Percentiles rank a stretch among this genome's conserved stretches.
Conservation (phyloP, 2,113 vertebrate species). For the Rhinoderma darwinii region DNA sequence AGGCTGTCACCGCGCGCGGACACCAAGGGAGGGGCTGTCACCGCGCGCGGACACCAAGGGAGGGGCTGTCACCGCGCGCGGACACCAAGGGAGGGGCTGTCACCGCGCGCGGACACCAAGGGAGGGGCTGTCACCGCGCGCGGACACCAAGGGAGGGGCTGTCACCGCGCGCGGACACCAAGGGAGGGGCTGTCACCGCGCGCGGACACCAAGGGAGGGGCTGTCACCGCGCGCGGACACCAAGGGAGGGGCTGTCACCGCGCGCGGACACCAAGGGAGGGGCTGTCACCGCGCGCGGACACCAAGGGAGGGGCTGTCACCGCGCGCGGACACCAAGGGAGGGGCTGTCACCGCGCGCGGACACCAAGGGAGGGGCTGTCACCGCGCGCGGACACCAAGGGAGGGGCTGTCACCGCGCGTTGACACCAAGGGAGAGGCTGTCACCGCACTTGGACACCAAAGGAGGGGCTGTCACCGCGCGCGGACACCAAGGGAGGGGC, state of each 20-base stretch:
- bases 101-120: conserved; percentile 24
- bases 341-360: conserved; percentile 14
- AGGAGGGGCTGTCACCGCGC: too few species aligned
- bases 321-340: conserved; percentile 23
- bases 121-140: conserved; percentile 4
- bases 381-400: conserved; percentile 22
- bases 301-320: neutral
- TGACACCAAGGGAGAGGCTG: neutral
- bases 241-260: neutral
- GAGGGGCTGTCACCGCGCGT: conserved; percentile 7
- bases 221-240: conserved; percentile 23
- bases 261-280: neutral
- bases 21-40: too few species aligned
- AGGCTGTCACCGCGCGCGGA: conserved; percentile 4
- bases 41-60: neutral
- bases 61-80: conserved; percentile 7
- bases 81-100: neutral
- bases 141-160: neutral
- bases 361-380: neutral
- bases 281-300: conserved; percentile 20
- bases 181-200: neutral
- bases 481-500: neutral
- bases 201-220: neutral
- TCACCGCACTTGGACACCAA: conserved; percentile 26
- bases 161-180: conserved; percentile 25